Base-by-base conservation (phyloP, 30 jellyfish, hydroid and myxozoan species). In the Chrysaora quinquecirrha region DNA sequence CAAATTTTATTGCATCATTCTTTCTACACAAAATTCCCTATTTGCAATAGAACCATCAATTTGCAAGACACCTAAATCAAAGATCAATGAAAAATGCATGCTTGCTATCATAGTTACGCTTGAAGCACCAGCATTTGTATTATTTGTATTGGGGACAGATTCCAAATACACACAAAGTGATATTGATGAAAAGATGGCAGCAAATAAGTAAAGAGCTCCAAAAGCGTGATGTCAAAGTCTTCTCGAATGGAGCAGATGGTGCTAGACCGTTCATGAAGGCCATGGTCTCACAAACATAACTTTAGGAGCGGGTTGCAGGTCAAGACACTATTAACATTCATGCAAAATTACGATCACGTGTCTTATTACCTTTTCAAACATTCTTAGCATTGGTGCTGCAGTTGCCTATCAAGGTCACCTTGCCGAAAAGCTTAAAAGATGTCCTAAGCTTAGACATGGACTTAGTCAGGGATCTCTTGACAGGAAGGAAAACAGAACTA, bases 241-340 rank as follows among this genome's bases (percentile, higher is more conserved):
- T 64, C 23, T 18, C 85, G 14, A 48, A 48, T 67, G 91, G 85
- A 1, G 91, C 91, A 10, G 91, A 65, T 62, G 91, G 91, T 64
- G 91, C 91, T 48, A 87, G 91, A 19, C 82, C 91, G 16, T 64
- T 66, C 49, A 34, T 80, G 23, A 80, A 80, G 75, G 91, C 87
- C 12, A 80, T 66, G 85, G n/a, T 66, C 18, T 21, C 64, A 18
- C 29, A 43, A 65, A 80, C 76, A 60, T 19, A 50, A 62, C 62
- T 80, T 67, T 66, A 25, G 29, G 32, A n/a, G 10, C 32, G 6
- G 11, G 9, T 6, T 60, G 32, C 28, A 4, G n/a, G 19, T 9
- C 72, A 60, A 60, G 72, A 60, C 32, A 21, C 11, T 20, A 60
- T 60, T 4, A 9, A 60, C 23, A 4, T 60, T 10, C n/a, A 4